A percentile compares a stretch with the other conserved stretches of the same genome.
Evolutionary conservation across 2,797 vertebrate genomes (phyloP).

Genomic region (Cynodonichthys magdalenae): DNA sequence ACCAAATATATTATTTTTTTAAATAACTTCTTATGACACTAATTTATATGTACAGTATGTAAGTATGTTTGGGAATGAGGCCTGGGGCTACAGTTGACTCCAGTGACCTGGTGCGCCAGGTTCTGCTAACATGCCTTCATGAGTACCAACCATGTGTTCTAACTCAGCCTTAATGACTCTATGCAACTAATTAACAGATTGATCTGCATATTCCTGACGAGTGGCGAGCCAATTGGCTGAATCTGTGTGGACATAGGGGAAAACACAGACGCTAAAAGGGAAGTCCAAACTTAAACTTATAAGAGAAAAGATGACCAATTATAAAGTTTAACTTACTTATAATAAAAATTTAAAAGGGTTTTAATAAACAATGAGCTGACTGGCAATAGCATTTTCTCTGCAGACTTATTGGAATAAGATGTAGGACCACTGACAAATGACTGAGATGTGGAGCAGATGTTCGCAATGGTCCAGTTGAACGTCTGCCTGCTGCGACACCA

Average conservation of each 20-base stretch:
- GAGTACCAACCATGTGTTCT: conserved; percentile 72
- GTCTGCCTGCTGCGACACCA: conserved; percentile 39
- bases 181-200: conserved; percentile 76
- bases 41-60: not conserved
- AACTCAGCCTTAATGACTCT: conserved; percentile 72
- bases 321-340: conserved; percentile 26
- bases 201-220: conserved; percentile 77
- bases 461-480: conserved; percentile 50
- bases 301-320: conserved; percentile 58
- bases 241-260: conserved; percentile 42
- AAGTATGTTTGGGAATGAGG: conserved; percentile 47
- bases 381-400: not conserved
- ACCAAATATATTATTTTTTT: not conserved
- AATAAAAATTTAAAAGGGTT: conserved; percentile 13
- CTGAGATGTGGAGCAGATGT: conserved; percentile 49
- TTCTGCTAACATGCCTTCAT: conserved; percentile 48
- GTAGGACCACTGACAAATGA: conserved; percentile 50
- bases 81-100: conserved; percentile 65
- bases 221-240: conserved; percentile 67
- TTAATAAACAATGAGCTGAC: conserved; percentile 10
- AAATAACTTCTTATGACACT: conserved; percentile 10
- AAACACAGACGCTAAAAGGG: conserved; percentile 47
- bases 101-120: conserved; percentile 59
- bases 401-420: conserved; percentile 29
- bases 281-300: conserved; percentile 45